These are phyloP conservation scores for Coptotermes formosanus DNA, from an alignment of 1,140 invertebrate genomes.

Conservation along the genomic window DNA sequence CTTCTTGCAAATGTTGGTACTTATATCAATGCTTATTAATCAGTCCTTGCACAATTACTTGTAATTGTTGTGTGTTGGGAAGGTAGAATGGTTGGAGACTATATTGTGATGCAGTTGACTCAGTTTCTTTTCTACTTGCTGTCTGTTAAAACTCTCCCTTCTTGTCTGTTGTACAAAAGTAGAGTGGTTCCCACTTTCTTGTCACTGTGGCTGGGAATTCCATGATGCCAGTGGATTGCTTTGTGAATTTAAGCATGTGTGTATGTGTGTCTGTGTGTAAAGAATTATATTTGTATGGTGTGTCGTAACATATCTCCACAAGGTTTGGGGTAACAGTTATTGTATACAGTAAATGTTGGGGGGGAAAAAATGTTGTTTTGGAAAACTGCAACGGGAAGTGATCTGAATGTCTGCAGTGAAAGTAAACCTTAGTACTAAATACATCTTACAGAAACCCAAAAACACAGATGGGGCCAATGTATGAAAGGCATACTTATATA, in stretches of 20 bases:
- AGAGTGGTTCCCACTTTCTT: neutral
- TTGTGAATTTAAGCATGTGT: neutral
- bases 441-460: too few relatives aligned
- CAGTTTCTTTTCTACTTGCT: neutral
- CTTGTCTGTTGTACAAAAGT: neutral
- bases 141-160: neutral
- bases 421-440: too few relatives aligned
- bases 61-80: neutral
- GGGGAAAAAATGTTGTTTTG: neutral
- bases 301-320: conserved; percentile 28
- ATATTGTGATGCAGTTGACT: neutral
- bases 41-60: neutral
- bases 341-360: conserved; percentile 29
- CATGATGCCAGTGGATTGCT: neutral
- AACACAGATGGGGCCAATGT: too few relatives aligned
- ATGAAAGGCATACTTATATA: too few relatives aligned
- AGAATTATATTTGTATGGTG: conserved; percentile 27
- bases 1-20: too few relatives aligned
- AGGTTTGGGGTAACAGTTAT: conserved; percentile 23
- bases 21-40: neutral
- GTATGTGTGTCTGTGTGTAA: neutral
- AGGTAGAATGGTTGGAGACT: neutral
- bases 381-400: neutral
- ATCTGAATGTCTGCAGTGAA: neutral
- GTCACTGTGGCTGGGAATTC: neutral